These are phyloP conservation scores for Chirona hameri DNA, from an alignment of 2,888 invertebrate genomes.

Conservation along the genomic window DNA sequence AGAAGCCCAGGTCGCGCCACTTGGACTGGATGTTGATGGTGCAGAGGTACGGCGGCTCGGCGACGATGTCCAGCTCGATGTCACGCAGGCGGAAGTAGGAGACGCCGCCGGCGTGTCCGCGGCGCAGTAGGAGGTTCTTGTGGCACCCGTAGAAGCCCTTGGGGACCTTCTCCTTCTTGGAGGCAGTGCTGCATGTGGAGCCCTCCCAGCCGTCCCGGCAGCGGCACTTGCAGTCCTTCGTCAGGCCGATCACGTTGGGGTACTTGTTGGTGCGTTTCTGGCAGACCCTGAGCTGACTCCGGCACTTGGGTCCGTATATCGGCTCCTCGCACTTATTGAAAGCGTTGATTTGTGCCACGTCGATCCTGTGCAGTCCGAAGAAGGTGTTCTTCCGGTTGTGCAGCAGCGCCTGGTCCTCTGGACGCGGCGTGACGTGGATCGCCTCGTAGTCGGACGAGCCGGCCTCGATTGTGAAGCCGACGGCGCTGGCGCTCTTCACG, in stretches of 20 bases:
- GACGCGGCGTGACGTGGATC: background rate
- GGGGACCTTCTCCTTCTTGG: background rate
- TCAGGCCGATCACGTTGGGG: background rate
- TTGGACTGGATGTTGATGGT: background rate
- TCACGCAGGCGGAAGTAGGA: background rate
- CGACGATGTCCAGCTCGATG: background rate
- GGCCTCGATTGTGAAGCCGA: background rate
- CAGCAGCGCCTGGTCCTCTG: background rate
- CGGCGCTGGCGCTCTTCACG: background rate
- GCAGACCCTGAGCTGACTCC: background rate
- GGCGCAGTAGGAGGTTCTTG: background rate
- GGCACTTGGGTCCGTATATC: background rate
- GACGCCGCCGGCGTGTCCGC: background rate
- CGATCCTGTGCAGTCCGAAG: background rate
- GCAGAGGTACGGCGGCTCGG: background rate
- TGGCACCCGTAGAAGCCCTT: background rate
- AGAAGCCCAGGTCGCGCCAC: background rate
- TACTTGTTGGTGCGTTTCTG: background rate
- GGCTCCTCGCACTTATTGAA: background rate
- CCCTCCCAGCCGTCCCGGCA: background rate
- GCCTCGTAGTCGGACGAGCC: constrained; percentile 2
- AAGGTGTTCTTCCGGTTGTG: background rate
- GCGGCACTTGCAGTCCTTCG: background rate
- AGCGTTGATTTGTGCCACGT: background rate
- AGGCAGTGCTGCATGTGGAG: background rate